Conservation (phyloP, 2,797 vertebrate species). For the Siniperca obscura region DNA sequence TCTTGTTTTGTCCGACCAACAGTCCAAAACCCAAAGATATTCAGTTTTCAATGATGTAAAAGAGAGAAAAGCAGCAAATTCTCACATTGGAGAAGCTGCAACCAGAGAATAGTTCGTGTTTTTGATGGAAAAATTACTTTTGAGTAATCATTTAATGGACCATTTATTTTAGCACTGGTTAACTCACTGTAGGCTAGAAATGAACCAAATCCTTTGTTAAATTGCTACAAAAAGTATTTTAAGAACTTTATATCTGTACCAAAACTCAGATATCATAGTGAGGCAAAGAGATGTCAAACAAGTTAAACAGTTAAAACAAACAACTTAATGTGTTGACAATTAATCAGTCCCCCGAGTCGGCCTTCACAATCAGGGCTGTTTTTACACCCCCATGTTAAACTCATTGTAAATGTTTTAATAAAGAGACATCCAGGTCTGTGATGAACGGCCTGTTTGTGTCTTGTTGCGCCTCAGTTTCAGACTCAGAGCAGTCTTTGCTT, state of each 20-base stretch:
- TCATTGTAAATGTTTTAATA: constrained; percentile 38
- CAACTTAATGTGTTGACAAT: constrained; percentile 12
- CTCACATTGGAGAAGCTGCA: neutral
- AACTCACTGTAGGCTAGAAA: neutral
- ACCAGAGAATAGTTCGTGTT: no score
- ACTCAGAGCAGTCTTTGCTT: constrained; percentile 41
- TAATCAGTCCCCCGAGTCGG: neutral
- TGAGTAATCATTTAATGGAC: neutral
- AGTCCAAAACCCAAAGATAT: neutral
- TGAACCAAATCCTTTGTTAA: neutral
- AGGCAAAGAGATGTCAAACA: constrained; percentile 12
- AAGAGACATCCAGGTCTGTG: constrained; percentile 24
- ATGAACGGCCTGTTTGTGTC: constrained; percentile 67
- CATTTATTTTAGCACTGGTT: neutral
- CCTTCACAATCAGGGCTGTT: constrained; percentile 1
- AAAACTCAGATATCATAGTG: neutral
- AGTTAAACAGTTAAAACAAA: constrained; percentile 13
- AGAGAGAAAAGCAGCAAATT: neutral
- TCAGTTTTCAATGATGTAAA: neutral
- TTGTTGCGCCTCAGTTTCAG: constrained; percentile 28
- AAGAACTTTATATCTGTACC: neutral
- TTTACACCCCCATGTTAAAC: constrained; percentile 10
- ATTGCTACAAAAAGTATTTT: neutral
- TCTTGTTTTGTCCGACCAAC: neutral
- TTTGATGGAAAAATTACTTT: neutral